Conservation (phyloP, 2,113 vertebrate genomes). For the Camelus bactrianus region DNA sequence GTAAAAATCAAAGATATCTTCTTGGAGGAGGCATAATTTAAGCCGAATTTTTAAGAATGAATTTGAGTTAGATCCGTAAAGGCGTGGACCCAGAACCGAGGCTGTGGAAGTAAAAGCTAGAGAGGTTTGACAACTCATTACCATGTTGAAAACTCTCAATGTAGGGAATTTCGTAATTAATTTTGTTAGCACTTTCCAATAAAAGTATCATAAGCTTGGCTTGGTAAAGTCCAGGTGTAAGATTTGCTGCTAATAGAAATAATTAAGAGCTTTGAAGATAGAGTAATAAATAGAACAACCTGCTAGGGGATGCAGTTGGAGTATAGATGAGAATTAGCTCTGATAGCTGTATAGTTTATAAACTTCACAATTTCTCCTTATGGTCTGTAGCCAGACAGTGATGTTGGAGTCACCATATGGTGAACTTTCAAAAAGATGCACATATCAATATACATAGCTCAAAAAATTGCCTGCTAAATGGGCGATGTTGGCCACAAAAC, state of each 20-base stretch:
- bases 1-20: not conserved
- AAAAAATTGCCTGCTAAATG: constrained; percentile 70
- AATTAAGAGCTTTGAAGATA: constrained; percentile 52
- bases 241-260: constrained; percentile 55
- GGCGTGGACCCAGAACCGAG: not conserved
- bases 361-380: constrained; percentile 60
- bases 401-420: not conserved
- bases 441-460: constrained; percentile 49
- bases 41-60: not conserved
- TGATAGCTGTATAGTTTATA: constrained; percentile 29
- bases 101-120: not conserved
- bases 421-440: constrained; percentile 70
- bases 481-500: constrained; percentile 54
- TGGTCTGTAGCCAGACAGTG: constrained; percentile 16
- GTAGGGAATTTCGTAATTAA: constrained; percentile 13
- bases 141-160: not conserved
- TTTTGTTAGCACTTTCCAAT: not conserved
- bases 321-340: constrained; percentile 41
- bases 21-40: not conserved
- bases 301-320: not conserved
- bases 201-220: not conserved
- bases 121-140: not conserved
- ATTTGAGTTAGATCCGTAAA: not conserved
- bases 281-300: constrained; percentile 36
- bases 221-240: not conserved